Conservation (phyloP, 64 coral and sea anemone genomes). For the Astreopora myriophthalma region DNA sequence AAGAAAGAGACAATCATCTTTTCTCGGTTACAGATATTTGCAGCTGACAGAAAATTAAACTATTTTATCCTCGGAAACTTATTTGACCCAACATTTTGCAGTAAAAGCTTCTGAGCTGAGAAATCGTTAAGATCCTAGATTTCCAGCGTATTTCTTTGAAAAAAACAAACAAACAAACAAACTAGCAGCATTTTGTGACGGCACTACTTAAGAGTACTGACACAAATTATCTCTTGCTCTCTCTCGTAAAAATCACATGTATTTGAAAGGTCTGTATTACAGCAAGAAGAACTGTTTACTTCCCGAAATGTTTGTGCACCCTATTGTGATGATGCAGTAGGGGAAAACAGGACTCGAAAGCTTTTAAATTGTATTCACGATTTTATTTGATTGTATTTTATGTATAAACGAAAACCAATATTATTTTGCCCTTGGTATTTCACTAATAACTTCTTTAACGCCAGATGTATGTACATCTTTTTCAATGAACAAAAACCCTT, state of each 20-base stretch:
- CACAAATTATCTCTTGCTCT: no score
- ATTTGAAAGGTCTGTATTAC: no score
- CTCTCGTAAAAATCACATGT: no score
- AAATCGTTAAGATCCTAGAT: neutral
- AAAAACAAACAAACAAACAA: no score
- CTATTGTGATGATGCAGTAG: no score
- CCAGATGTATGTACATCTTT: neutral
- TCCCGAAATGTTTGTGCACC: no score
- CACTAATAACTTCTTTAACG: neutral
- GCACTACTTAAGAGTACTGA: no score
- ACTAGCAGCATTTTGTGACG: no score
- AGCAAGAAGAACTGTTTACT: no score
- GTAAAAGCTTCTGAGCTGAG: neutral
- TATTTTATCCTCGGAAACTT: neutral
- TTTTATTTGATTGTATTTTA: neutral
- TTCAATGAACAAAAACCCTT: neutral
- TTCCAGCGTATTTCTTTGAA: no score
- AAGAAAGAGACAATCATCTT: constrained; percentile 84
- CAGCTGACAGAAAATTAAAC: constrained; percentile 19
- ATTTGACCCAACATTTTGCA: neutral
- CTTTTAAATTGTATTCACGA: neutral
- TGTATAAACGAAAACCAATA: neutral
- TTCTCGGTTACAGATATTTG: constrained; percentile 76
- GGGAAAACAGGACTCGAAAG: neutral
- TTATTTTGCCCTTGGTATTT: neutral